phyloP scores from a whole-genome alignment of 2,797 vertebrate genomes.

The Rhabdomys pumilio region DNA sequence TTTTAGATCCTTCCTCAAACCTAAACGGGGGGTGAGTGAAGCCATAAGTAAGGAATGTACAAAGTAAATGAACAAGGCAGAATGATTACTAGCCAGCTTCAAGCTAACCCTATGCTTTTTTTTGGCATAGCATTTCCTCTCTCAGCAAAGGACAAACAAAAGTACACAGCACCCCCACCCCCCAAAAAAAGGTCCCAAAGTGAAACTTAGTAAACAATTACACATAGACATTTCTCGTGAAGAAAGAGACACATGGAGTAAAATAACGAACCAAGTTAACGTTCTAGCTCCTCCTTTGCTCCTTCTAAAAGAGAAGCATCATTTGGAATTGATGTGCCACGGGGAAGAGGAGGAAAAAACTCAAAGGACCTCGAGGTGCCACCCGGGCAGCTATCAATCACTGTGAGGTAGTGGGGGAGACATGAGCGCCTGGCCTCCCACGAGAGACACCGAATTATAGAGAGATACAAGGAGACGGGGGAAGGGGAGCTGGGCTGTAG shows the following conservation, averaged over 20 bases:
- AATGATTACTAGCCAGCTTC: conserved; percentile 17
- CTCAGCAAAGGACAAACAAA: conserved; percentile 47
- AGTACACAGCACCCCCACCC: neutral
- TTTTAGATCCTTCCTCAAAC: conserved; percentile 68
- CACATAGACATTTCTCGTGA: neutral
- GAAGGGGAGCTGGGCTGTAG: neutral
- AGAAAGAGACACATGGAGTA: neutral
- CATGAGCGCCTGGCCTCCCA: neutral
- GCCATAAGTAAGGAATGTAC: conserved; percentile 38
- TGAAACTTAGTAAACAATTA: neutral
- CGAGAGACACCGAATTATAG: neutral
- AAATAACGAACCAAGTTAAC: neutral
- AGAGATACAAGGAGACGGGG: neutral
- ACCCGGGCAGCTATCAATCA: neutral
- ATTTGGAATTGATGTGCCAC: neutral
- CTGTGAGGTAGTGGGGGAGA: no score
- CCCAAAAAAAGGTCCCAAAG: neutral
- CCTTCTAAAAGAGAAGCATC: neutral
- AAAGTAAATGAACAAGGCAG: conserved; percentile 44
- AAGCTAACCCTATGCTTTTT: conserved; percentile 7
- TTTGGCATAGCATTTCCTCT: neutral
- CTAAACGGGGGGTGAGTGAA: conserved; percentile 51
- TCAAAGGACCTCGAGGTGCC: neutral
- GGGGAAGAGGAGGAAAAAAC: neutral
- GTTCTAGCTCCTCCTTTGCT: neutral